Base-by-base conservation (phyloP, 53 echinoderm and acorn worm genomes). In the Holothuria leucospilota region DNA sequence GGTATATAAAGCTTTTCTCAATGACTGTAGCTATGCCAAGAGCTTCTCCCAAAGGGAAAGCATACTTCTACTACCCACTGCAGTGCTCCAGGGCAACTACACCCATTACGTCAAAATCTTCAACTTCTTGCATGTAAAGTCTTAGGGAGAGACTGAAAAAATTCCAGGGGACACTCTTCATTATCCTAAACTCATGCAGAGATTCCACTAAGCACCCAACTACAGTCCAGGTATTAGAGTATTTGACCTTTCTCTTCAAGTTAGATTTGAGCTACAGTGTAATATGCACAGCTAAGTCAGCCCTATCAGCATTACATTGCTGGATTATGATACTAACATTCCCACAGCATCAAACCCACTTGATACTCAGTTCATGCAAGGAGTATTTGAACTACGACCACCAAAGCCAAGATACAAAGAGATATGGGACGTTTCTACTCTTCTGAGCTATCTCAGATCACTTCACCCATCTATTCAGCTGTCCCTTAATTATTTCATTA, bases 11-110 rank as follows among this genome's bases (percentile, higher is more conserved):
- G 42, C 42, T 74, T 40, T 40, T 74, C 13, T 18, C 5, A 14
- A 74, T 74, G 75, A 74, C 20, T 49, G 42, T 25, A 74, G 75
- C n/a, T n/a, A n/a, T n/a, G n/a, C n/a, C n/a, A n/a, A n/a, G n/a
- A n/a, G n/a, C n/a, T n/a, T n/a, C n/a, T n/a, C n/a, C n/a, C n/a
- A n/a, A n/a, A n/a, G n/a, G n/a, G n/a, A n/a, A n/a, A n/a, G n/a
- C n/a, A n/a, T n/a, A n/a, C n/a, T n/a, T n/a, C n/a, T n/a, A n/a
- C n/a, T n/a, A n/a, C n/a, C n/a, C n/a, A n/a, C n/a, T n/a, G n/a
- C n/a, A n/a, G n/a, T n/a, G 42, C 5, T 5, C 42, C 5, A 42
- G 8, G 5, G 5, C 49, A 74, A 16, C 7, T 69, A 69, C 29
- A 69, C 69, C 69, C 69, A 5, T 13, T 69, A 23, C 69, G 10